Conservation (phyloP, 2,797 vertebrate species). For the Liparis tanakae region DNA sequence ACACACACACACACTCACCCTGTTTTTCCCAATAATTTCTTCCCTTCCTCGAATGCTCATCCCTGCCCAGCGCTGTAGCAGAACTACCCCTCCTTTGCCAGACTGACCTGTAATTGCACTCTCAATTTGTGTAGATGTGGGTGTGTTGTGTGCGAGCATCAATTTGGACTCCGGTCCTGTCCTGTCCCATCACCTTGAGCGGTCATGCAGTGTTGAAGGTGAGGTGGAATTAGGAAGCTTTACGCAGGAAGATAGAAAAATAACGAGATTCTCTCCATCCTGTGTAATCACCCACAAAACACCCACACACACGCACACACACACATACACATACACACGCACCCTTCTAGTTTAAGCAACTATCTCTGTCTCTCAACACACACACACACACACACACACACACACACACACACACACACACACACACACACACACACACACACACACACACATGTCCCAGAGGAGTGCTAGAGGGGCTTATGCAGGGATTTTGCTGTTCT, state of each 20-base stretch:
- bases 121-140: slow-evolving; percentile 34
- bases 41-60: slow-evolving; percentile 31
- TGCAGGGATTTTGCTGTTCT: slow-evolving; percentile 76
- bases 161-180: slow-evolving; percentile 34
- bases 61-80: slow-evolving; percentile 26
- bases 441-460: slow-evolving; percentile 48
- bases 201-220: slow-evolving; percentile 61
- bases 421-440: slow-evolving; percentile 23
- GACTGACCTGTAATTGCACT: slow-evolving; percentile 64
- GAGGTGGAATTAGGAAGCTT: slow-evolving; percentile 67
- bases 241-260: slow-evolving; percentile 64
- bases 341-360: not conserved
- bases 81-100: slow-evolving; percentile 50
- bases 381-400: slow-evolving; percentile 24
- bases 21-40: slow-evolving; percentile 39
- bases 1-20: slow-evolving; percentile 14
- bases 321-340: slow-evolving; percentile 6
- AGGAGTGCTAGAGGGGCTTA: slow-evolving; percentile 75
- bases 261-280: slow-evolving; percentile 66
- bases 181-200: slow-evolving; percentile 66
- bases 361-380: too few relatives aligned
- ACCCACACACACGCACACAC: slow-evolving; percentile 7
- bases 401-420: slow-evolving; percentile 11
- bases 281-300: slow-evolving; percentile 17
- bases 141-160: slow-evolving; percentile 9